Base-by-base conservation (phyloP, 2,113 vertebrate species). In the Propithecus coquereli region DNA sequence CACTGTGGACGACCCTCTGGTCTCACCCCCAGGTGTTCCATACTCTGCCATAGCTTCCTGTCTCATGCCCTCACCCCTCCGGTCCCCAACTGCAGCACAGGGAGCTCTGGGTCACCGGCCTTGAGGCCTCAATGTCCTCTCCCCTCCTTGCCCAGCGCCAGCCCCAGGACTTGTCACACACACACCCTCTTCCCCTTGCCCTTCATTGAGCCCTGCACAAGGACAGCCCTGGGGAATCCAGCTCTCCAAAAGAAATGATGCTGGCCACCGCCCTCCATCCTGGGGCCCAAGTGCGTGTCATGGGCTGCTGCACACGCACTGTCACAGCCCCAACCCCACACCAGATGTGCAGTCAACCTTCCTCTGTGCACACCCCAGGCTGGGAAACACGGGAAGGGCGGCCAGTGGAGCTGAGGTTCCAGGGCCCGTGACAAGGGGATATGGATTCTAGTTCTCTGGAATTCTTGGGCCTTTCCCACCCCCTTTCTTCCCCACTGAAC, bases 321-420 rank as follows among this genome's bases (percentile, higher is more conserved):
- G 0, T 30, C 37, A 32, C 2, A 10, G 57, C 9, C 71, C 43
- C 34, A 3, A 10, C 11, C 12, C 17, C 18, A 27, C 30, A 25
- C 20, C 12, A 22, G 30, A 17, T 2, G 11, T 71, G 23, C 2
- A 1, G 13, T 0, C 22, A 57, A n/a, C n/a, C 30, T 34, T 50
- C 30, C 59, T 76, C 8, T 1, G 8, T 50, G 6, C 37, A 20
- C 22, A 25, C 0, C 10, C 23, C 37, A 17, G 25, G 61, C 63
- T 6, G 22, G 74, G 10, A 47, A 5, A 10, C 16, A 14, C 2
- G 2, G 16, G 25, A 66, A 3, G 11, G 45, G 12, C 17, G 10
- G 47, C 47, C 61, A 0, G 0, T 6, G 30, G 30, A 18, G 9
- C 61, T 32, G 32, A 66, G 63, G 9, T 66, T 34, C 63, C 25